A percentile compares a stretch with the other conserved stretches of the same genome.
Conservation (phyloP, 2,797 vertebrate species). For the Xenops minutus region DNA sequence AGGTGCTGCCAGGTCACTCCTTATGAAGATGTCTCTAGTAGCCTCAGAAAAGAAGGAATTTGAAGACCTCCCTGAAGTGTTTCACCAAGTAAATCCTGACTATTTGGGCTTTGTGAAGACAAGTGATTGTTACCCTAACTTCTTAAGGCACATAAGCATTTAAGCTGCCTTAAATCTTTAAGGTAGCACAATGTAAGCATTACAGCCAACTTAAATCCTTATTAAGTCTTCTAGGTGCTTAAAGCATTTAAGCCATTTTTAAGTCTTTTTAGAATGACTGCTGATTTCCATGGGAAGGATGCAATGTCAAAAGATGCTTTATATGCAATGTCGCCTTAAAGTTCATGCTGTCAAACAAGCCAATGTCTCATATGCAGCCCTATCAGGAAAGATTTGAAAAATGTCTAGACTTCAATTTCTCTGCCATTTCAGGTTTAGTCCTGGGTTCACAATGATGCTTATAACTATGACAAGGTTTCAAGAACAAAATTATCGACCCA, state of each 20-base stretch:
- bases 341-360: neutral
- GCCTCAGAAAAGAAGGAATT: neutral
- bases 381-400: neutral
- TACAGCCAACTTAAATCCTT: constrained; percentile 47
- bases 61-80: constrained; percentile 13
- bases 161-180: constrained; percentile 59
- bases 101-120: constrained; percentile 47
- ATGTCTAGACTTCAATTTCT: neutral
- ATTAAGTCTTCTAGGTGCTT: constrained; percentile 47
- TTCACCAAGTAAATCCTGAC: constrained; percentile 23
- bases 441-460: neutral
- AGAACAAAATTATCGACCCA: neutral
- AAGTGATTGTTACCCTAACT: constrained; percentile 51
- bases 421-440: neutral
- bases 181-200: constrained; percentile 55
- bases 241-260: constrained; percentile 50
- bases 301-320: neutral
- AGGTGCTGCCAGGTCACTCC: neutral
- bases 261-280: constrained; percentile 35
- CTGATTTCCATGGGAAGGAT: constrained; percentile 1
- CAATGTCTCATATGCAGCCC: neutral
- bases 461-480: neutral
- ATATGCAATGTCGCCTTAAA: fast-evolving
- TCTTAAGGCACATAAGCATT: constrained; percentile 56
- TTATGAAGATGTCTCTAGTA: neutral